Evolutionary conservation across 2,888 invertebrate genomes (phyloP).

Genomic region (Sphecodes monilicornis): DNA sequence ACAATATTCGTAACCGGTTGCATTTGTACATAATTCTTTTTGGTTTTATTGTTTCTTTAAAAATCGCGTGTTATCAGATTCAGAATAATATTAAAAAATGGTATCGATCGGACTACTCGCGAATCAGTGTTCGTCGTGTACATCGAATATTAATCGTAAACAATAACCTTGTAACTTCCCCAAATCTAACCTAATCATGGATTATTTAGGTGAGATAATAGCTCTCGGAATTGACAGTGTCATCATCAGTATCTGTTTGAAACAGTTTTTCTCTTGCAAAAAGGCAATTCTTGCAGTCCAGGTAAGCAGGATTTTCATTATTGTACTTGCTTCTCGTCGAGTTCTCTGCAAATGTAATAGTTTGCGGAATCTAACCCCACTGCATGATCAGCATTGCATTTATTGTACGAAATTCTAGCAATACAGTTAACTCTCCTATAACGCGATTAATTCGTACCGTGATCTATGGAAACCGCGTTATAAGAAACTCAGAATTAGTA

Average conservation of each 20-base stretch:
- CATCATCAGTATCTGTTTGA: conserved; percentile 90
- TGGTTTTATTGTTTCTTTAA: conserved; percentile 18
- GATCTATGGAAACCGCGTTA: too few species aligned
- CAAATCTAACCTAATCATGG: conserved; percentile 86
- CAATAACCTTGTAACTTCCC: conserved; percentile 27
- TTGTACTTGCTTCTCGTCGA: conserved; percentile 8
- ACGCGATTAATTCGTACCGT: too few species aligned
- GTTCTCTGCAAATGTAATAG: not conserved
- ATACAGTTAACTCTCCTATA: not conserved
- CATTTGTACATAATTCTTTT: not conserved
- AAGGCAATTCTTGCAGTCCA: conserved; percentile 89
- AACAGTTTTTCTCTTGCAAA: conserved; percentile 91
- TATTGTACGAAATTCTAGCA: not conserved
- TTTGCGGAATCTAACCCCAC: not conserved
- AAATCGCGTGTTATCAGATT: conserved; percentile 36
- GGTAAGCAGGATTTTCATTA: conserved; percentile 84
- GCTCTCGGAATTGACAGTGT: conserved; percentile 91
- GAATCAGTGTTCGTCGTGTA: conserved; percentile 14
- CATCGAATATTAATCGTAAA: conserved; percentile 37
- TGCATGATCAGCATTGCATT: not conserved
- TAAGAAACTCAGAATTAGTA: too few species aligned
- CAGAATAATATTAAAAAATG: conserved; percentile 27
- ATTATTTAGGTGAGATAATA: conserved; percentile 91
- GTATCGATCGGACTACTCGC: not conserved
- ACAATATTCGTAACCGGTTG: not conserved